Evolutionary conservation across 2,888 invertebrate species (phyloP), one percentile per base, ranked within the genome.

Genomic region (Polyploca ridens): DNA sequence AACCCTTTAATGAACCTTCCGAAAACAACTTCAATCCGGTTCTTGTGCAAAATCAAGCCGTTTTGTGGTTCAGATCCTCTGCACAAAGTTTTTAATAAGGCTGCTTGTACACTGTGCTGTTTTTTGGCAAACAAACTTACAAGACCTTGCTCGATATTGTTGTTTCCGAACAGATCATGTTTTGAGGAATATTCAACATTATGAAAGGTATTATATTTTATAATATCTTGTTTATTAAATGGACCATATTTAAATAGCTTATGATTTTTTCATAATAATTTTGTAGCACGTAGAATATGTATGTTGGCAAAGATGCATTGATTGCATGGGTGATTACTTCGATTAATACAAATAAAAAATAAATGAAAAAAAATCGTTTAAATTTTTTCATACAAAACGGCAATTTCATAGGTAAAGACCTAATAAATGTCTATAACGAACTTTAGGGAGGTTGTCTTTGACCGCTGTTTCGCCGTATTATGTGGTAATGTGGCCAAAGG

Each of bases 61-160:
- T 63, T 59, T 72, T 75, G 75, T 64, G 77, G 75, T 66, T 60
- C 63, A 46, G 16, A 71, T 67, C 64, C 75, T 73, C 63, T 62
- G 54, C 65, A 35, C 19, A 58, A 62, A 49, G 63, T 66, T 70
- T 63, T 69, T 70, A 60, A 60, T 60, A 60, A 60, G 60, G 38
- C 60, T 10, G 54, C 54, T 60, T 60, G 61, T 64, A 69, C 41
- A 65, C 58, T 60, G 62, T 66, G 54, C 62, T 35, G 76, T 73
- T 77, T 77, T 75, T 71, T 66, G 63, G 49, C 54, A 64, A 67
- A 65, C 64, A 68, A 77, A 77, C 68, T 76, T 71, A 16, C 7
- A 33, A 57, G 58, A 46, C 63, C 70, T 33, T 70, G 73, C 72
- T 66, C 60, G 64, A 64, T 65, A 65, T 58, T 62, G 33, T 59